Evolutionary conservation across 2,888 invertebrate genomes (phyloP).

Genomic region (Hedychridium roseum): DNA sequence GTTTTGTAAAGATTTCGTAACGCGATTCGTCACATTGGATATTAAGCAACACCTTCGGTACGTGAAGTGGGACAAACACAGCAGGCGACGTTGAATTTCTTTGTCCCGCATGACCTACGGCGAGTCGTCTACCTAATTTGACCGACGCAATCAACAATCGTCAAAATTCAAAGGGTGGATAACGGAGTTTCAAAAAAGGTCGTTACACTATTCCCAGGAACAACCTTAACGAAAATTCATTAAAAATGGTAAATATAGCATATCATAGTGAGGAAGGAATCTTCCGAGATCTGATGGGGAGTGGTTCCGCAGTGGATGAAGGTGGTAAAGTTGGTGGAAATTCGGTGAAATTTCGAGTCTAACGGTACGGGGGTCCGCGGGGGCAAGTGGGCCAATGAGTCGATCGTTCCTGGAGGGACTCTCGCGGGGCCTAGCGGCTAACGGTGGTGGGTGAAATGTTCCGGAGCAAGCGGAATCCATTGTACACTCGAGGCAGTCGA

Average conservation of each 20-base stretch:
- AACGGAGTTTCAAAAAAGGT: too few species aligned
- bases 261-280: too few species aligned
- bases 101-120: slow-evolving; percentile 8
- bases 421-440: slow-evolving; percentile 25
- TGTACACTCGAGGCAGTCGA: slow-evolving; percentile 50
- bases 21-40: slow-evolving; percentile 7
- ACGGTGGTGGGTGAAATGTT: slow-evolving; percentile 51
- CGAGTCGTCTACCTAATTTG: slow-evolving; percentile 1
- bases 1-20: slow-evolving; percentile 17
- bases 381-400: too few species aligned
- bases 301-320: too few species aligned
- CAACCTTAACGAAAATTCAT: too few species aligned
- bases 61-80: slow-evolving; percentile 4
- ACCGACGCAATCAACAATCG: not conserved
- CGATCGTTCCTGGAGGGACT: slow-evolving; percentile 20
- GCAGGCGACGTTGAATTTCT: slow-evolving; percentile 4
- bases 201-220: too few species aligned
- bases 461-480: slow-evolving; percentile 50
- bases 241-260: too few species aligned
- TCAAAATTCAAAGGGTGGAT: too few species aligned
- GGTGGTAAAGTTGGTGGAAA: too few species aligned
- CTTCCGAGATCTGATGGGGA: too few species aligned
- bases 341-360: too few species aligned
- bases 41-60: slow-evolving; percentile 13
- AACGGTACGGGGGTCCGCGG: too few species aligned